Evolutionary conservation across 64 coral and sea anemone genomes (phyloP).

Genomic region (Porites australiensis): DNA sequence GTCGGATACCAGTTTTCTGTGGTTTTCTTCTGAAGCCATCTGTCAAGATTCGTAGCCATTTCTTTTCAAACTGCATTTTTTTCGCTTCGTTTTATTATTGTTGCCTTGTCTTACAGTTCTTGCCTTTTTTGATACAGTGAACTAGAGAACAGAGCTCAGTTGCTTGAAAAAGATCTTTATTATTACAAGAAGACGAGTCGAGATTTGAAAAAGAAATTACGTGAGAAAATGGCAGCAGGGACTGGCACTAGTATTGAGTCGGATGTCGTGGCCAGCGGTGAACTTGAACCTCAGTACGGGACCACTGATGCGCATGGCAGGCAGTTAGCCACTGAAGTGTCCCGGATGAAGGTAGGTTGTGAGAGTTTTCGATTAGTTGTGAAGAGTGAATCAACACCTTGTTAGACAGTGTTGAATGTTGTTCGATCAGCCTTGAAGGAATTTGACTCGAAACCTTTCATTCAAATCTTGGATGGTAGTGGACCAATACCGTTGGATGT

Average conservation of each 20-base stretch:
- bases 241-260: constrained; percentile 76
- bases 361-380: not conserved
- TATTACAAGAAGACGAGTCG: constrained; percentile 99
- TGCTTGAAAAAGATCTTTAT: constrained; percentile 96
- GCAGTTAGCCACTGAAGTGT: constrained; percentile 47
- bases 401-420: not conserved
- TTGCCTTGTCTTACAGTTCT: not conserved
- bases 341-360: constrained; percentile 49
- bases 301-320: constrained; percentile 42
- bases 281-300: constrained; percentile 19
- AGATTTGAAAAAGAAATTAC: constrained; percentile 94
- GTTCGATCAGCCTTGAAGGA: not conserved
- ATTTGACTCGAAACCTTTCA: not conserved
- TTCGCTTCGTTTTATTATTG: not conserved
- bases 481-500: no score
- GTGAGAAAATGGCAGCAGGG: constrained; percentile 72
- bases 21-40: no score
- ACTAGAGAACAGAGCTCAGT: constrained; percentile 60
- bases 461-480: not conserved
- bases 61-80: no score
- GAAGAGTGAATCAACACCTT: no score
- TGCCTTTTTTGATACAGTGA: constrained; percentile 48
- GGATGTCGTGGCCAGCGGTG: constrained; percentile 33
- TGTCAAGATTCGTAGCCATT: no score
- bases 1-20: no score